Percentiles rank a stretch among this genome's conserved stretches.
These are phyloP conservation scores for Xanthorhoe designata DNA, from an alignment of 2,888 invertebrate species.

Conservation along the genomic window DNA sequence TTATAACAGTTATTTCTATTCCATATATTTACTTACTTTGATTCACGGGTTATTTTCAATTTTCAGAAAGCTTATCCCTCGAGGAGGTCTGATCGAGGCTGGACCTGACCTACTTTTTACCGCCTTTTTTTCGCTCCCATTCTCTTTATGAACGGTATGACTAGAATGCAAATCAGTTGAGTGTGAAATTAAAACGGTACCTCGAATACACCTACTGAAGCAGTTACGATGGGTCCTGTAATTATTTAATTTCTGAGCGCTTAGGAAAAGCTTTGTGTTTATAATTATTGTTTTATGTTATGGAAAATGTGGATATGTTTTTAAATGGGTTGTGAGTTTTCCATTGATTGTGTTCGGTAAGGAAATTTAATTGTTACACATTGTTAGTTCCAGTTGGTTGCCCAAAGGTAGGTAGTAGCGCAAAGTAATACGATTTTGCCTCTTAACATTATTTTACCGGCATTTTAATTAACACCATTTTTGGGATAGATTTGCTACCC, in stretches of 20 bases:
- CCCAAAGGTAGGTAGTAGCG: no score
- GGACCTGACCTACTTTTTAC: conserved; percentile 40
- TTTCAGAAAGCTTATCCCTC: conserved; percentile 30
- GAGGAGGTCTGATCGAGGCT: conserved; percentile 25
- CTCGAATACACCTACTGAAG: conserved; percentile 6
- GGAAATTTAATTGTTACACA: no score
- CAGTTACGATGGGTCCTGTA: conserved; percentile 27
- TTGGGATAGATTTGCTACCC: no score
- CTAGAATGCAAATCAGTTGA: conserved; percentile 41
- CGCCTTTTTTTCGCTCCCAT: conserved; percentile 37
- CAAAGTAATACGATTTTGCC: no score
- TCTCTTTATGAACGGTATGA: conserved; percentile 35
- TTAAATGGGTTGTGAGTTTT: not conserved
- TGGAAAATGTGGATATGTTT: not conserved
- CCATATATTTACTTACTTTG: not conserved
- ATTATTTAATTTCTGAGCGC: conserved; percentile 37
- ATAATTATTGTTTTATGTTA: conserved; percentile 6
- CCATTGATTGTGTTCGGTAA: no score
- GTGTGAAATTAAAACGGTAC: conserved; percentile 37
- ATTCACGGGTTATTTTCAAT: conserved; percentile 1
- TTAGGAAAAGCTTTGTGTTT: conserved; percentile 18
- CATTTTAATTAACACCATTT: no score
- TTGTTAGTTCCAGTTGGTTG: no score
- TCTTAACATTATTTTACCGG: no score
- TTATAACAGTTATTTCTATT: not conserved